These are phyloP conservation scores for Parapsyche elsis DNA, from an alignment of 1,140 invertebrate species.

Conservation along the genomic window DNA sequence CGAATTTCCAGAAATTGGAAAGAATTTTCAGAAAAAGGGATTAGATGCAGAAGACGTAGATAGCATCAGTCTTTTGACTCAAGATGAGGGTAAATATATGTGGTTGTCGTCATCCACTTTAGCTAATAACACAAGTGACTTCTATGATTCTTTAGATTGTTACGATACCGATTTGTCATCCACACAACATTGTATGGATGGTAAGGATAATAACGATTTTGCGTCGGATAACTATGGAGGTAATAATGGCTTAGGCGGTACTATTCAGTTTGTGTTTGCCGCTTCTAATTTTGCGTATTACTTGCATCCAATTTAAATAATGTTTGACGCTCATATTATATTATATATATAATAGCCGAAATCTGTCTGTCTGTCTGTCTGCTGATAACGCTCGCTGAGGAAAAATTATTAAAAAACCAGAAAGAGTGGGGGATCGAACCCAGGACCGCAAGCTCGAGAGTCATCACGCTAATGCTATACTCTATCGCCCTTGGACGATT, in stretches of 20 bases:
- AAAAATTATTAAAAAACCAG: too few species aligned
- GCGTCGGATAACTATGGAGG: conserved; percentile 46
- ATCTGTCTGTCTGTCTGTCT: too few species aligned
- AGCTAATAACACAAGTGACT: conserved; percentile 43
- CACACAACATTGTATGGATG: conserved; percentile 29
- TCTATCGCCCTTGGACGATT: too few species aligned
- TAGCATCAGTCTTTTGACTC: conserved; percentile 51
- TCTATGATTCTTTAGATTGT: conserved; percentile 42
- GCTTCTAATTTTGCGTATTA: conserved; percentile 10
- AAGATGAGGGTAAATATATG: conserved; percentile 69
- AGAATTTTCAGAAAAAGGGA: conserved; percentile 31
- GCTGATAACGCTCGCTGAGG: too few species aligned
- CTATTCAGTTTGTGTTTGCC: conserved; percentile 16
- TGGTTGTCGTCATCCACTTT: conserved; percentile 62
- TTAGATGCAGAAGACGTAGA: conserved; percentile 34
- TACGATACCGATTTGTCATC: conserved; percentile 27
- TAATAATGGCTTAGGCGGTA: conserved; percentile 43
- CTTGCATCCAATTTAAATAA: neutral
- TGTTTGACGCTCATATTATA: neutral
- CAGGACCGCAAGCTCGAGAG: too few species aligned
- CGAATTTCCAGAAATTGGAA: conserved; percentile 47
- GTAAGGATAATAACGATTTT: conserved; percentile 23
- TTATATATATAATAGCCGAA: too few species aligned
- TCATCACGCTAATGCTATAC: too few species aligned
- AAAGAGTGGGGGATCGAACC: too few species aligned